Base-by-base conservation (phyloP, 2,797 vertebrate genomes). In the Helarctos malayanus region DNA sequence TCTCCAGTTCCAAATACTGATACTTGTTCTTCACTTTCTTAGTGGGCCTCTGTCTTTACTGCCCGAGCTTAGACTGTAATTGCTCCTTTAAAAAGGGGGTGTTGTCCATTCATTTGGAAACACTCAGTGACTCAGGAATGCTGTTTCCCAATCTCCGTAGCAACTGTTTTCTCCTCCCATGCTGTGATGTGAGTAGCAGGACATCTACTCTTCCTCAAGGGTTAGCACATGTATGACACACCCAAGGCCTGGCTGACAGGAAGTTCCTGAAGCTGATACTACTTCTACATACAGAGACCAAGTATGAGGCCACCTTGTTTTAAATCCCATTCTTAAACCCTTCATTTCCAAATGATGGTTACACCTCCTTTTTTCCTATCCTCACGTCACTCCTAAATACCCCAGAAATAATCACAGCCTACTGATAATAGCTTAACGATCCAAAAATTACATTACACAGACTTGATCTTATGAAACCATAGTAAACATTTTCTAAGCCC, bases 101-200 rank as follows among this genome's bases (percentile, higher is more conserved):
- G 98, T 98, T 98, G 95, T 87, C 90, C 95, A 94, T 47, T 93
- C 97, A 96, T 97, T 97, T 97, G 93, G 91, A 97, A 96, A 98
- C 23, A 96, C 80, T 96, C 90, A 96, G 93, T 98, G 97, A 97
- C 97, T 97, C 96, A 98, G 97, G 97, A 98, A 98, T 97, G 97
- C 93, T 98, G 97, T 98, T 98, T 98, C 97, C 54, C 95, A 95
- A 98, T 98, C 94, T 87, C 98, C 92, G 19, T 98, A 93, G 98
- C 96, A 98, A 98, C 98, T 56, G 87, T 83, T 71, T 73, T 97
- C 93, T 96, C 95, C 96, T 96, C 96, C 89, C 81, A 93, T 89
- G 93, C 71, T 84, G 71, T 95, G 95, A 96, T 94, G 86, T 90
- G 85, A 96, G 73, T 71, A 84, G 78, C 95, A 91, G 69, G 76